phyloP scores from a whole-genome alignment of 2,113 vertebrate genomes.

The Naja naja region DNA sequence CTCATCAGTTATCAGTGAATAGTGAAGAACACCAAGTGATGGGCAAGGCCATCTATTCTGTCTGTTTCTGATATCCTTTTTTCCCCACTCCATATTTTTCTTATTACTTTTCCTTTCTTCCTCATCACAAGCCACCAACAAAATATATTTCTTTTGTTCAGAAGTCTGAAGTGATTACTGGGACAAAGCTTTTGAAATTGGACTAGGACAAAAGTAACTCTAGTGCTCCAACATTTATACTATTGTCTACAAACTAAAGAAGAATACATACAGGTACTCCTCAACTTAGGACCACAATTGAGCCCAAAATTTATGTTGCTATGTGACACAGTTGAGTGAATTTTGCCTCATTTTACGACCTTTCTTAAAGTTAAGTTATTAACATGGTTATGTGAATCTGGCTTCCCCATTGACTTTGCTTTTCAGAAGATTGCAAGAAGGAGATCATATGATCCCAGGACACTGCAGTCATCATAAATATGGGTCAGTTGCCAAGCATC shows the following conservation, averaged over 20 bases:
- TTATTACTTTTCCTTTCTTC: background rate
- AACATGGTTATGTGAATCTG: background rate
- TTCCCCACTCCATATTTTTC: background rate
- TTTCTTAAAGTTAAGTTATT: background rate
- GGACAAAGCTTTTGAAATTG: background rate
- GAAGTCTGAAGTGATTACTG: background rate
- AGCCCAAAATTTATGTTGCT: background rate
- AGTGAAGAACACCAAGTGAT: background rate
- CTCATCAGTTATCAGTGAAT: background rate
- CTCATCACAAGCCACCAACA: background rate
- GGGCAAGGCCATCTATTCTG: background rate
- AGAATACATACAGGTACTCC: background rate
- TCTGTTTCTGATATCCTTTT: background rate
- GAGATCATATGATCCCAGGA: background rate
- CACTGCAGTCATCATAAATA: background rate
- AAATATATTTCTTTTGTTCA: background rate
- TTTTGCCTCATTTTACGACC: background rate
- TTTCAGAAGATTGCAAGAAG: too few species aligned
- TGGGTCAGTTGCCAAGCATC: background rate
- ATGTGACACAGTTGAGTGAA: background rate
- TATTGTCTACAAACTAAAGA: background rate
- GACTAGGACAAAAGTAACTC: background rate
- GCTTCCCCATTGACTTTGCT: background rate
- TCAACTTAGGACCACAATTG: background rate
- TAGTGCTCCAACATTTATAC: background rate